These are phyloP conservation scores for Falcaria lacertinaria DNA, from an alignment of 2,888 invertebrate species.

Conservation along the genomic window DNA sequence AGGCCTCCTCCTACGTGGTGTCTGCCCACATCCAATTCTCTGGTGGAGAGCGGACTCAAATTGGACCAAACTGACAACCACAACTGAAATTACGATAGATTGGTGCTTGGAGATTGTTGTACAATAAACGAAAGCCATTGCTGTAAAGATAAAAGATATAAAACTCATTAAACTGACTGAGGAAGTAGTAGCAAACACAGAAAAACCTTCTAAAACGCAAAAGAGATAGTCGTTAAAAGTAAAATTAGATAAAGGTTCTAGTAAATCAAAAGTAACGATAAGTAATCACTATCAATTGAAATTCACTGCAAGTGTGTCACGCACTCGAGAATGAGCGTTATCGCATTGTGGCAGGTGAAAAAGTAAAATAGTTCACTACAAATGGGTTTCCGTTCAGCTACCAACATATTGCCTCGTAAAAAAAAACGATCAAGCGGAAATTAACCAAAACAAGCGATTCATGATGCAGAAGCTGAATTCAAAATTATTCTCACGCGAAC, in stretches of 20 bases:
- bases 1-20: conserved; percentile 72
- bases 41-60: conserved; percentile 45
- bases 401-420: background rate
- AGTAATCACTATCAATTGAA: conserved; percentile 34
- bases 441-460: background rate
- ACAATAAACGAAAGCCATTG: conserved; percentile 11
- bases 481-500: background rate
- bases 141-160: conserved; percentile 16
- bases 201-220: conserved; percentile 11
- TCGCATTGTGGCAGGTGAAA: conserved; percentile 41
- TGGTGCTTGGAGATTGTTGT: conserved; percentile 3
- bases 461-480: too few species aligned
- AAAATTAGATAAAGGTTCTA: conserved; percentile 11
- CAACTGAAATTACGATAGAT: conserved; percentile 15
- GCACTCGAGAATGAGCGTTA: conserved; percentile 31
- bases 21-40: conserved; percentile 74
- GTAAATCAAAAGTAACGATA: conserved; percentile 34
- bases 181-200: conserved; percentile 16
- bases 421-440: conserved; percentile 1
- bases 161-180: conserved; percentile 19
- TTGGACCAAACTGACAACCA: conserved; percentile 52
- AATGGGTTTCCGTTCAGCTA: conserved; percentile 9
- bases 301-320: conserved; percentile 58
- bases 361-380: conserved; percentile 15
- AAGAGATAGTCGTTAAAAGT: conserved; percentile 21